Evolutionary conservation across 2,888 invertebrate genomes (phyloP), one percentile per base, ranked within the genome.

Genomic region (Polymixis lichenea): DNA sequence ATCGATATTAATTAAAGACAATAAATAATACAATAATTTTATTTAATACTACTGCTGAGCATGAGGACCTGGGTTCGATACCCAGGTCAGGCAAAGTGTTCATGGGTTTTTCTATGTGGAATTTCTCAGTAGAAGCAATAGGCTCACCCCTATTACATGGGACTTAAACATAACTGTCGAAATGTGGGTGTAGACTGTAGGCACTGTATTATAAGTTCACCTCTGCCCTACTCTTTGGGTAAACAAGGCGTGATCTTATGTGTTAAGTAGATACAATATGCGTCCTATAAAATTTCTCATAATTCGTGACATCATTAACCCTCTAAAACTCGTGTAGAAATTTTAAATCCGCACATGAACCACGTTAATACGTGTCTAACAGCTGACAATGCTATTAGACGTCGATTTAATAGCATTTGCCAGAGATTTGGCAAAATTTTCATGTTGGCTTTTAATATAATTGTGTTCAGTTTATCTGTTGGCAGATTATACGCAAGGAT

Each of bases 401-500:
- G 86, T 87, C 89, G 90, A 91, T 92, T 93, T 92, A 92, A 93
- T 91, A 90, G 86, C 91, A 91, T 92, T 93, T 91, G 94, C 91
- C 86, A 88, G 89, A 91, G 94, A 93, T 94, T 93, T 92, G 91
- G 91, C 88, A 83, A 89, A 94, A 95, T 93, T 94, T 95, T 94
- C 94, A 94, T 93, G 95, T 95, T 94, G 93, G 95, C 95, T 95
- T 94, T 95, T 94, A 95, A 95, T 95, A 95, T 96, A 95, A 95
- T 95, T 95, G 95, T 95, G 91, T 92, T 92, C 91, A 94, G 95
- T 95, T 95, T 95, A 95, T 95, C 95, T 94, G 94, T 89, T 86
- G 89, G 84, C 84, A 89, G 92, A 92, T 92, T 93, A 91, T 86
- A 86, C 86, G 86, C 86, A 87, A 88, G 95, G 96, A 95, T 95